Evolutionary conservation across 2,797 vertebrate genomes (phyloP).

Genomic region (Odontamblyopus lacepedii): DNA sequence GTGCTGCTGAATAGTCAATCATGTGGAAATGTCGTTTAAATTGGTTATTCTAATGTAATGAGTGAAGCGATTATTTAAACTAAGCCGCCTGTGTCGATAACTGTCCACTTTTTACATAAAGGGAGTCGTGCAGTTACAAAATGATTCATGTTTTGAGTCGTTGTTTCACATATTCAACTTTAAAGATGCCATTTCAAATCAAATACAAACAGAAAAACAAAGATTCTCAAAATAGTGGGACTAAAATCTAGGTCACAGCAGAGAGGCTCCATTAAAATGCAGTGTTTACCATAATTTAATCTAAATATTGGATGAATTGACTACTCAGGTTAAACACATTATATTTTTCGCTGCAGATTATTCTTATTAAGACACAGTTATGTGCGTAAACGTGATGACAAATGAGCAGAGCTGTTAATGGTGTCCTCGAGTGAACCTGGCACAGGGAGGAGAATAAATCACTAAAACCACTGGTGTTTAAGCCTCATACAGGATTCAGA

Average conservation of each 20-base stretch:
- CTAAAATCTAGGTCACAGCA: background rate
- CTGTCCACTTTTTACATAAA: background rate
- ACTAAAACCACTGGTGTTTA: slow-evolving; percentile 15
- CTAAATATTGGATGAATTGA: background rate
- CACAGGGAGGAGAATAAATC: slow-evolving; percentile 17
- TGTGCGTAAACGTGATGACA: background rate
- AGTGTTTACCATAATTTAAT: background rate
- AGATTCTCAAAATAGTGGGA: background rate
- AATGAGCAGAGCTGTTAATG: slow-evolving; percentile 1
- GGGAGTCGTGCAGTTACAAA: background rate
- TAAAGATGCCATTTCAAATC: background rate
- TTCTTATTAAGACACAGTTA: background rate
- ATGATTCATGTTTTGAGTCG: background rate
- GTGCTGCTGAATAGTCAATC: background rate
- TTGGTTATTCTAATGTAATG: background rate
- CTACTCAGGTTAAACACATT: background rate
- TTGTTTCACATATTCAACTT: background rate
- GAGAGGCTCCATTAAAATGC: background rate
- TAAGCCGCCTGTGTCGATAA: background rate
- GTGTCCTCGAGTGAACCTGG: slow-evolving; percentile 10
- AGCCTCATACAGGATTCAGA: slow-evolving; percentile 29
- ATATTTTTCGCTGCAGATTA: background rate
- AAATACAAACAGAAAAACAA: background rate
- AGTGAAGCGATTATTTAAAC: background rate
- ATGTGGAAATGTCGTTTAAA: slow-evolving; percentile 2